Evolutionary conservation across 2,888 invertebrate genomes (phyloP).

Genomic region (Cartodere bifasciata): DNA sequence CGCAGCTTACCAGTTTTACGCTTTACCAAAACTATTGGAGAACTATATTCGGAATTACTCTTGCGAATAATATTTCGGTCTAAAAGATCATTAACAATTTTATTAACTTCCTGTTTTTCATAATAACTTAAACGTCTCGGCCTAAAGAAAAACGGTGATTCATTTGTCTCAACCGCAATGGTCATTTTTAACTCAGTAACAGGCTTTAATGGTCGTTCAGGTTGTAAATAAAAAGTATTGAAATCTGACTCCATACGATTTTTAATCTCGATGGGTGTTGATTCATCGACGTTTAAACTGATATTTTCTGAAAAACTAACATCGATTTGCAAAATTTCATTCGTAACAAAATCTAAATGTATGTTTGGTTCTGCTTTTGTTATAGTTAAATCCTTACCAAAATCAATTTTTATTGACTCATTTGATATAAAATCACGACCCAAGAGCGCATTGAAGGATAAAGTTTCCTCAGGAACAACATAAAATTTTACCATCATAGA

Average conservation of each 20-base stretch:
- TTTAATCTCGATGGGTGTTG: slow-evolving; percentile 1
- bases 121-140: slow-evolving; percentile 15
- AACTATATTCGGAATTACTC: slow-evolving; percentile 21
- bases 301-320: no score
- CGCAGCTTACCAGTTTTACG: slow-evolving; percentile 19
- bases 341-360: no score
- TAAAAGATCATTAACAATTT: slow-evolving; percentile 15
- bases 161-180: slow-evolving; percentile 5
- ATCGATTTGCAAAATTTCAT: no score
- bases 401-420: no score
- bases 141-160: slow-evolving; percentile 10
- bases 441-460: slow-evolving; percentile 8
- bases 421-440: slow-evolving; percentile 11
- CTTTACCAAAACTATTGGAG: slow-evolving; percentile 17
- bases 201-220: slow-evolving; percentile 1
- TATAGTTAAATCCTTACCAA: no score
- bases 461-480: slow-evolving; percentile 11
- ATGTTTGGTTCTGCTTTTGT: no score
- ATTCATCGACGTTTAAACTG: no score
- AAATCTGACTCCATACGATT: no score
- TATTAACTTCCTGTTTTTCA: slow-evolving; percentile 12
- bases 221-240: slow-evolving; percentile 3
- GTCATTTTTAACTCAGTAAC: slow-evolving; percentile 7
- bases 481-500: slow-evolving; percentile 9
- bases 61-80: slow-evolving; percentile 18